Conservation (phyloP, 1,140 invertebrate genomes). For the Spodoptera litura region DNA sequence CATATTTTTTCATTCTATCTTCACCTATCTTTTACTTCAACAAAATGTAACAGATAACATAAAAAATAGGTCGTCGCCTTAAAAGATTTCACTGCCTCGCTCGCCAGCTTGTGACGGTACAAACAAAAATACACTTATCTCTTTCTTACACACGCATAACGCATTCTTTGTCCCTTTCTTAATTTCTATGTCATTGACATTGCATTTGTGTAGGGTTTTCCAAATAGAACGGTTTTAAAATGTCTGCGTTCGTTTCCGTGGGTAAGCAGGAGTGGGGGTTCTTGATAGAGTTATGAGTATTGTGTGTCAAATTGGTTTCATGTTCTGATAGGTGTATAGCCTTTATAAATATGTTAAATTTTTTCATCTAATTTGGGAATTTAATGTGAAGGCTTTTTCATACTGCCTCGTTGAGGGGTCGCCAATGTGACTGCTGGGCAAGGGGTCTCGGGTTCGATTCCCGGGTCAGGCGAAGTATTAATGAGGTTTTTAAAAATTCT, state of each 20-base stretch:
- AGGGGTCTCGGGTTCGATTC: too few species aligned
- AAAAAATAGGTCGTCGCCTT: conserved; percentile 14
- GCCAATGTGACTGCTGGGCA: too few species aligned
- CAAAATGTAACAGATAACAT: not conserved
- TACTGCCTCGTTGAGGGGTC: too few species aligned
- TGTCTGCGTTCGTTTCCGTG: conserved; percentile 6
- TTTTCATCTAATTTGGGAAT: too few species aligned
- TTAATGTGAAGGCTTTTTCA: too few species aligned
- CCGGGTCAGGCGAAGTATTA: too few species aligned
- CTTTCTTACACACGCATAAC: conserved; percentile 47
- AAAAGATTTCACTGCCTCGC: conserved; percentile 65
- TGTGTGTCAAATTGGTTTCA: too few species aligned
- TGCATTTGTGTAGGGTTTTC: conserved; percentile 44
- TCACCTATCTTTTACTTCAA: not conserved
- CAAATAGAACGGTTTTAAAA: conserved; percentile 22
- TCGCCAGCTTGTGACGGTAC: conserved; percentile 54
- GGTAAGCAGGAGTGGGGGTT: not conserved
- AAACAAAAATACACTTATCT: conserved; percentile 56
- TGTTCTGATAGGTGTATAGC: too few species aligned
- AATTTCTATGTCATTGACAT: conserved; percentile 60
- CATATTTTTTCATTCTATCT: not conserved
- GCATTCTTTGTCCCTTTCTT: conserved; percentile 51
- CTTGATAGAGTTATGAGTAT: too few species aligned
- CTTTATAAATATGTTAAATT: too few species aligned
- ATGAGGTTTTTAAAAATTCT: too few species aligned